Base-by-base conservation (phyloP, 2,797 vertebrate genomes). In the Onychomys torridus region DNA sequence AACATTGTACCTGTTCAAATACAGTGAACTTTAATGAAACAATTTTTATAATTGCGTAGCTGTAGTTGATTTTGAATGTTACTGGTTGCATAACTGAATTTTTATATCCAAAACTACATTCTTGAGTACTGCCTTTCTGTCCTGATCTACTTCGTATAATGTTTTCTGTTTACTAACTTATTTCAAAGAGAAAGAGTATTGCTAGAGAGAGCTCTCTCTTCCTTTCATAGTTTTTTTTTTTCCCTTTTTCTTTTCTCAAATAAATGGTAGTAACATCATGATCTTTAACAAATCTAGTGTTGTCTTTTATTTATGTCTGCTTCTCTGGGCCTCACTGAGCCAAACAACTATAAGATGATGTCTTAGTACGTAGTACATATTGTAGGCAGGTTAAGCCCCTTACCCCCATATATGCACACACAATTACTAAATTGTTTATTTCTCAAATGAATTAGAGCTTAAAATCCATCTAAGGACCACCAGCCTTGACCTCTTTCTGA, bases 261-360 rank as follows among this genome's bases (percentile, higher is more conserved):
- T 97, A 97, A 97, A 97, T 46, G 13, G 69, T 93, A 67, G 49
- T 92, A 63, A 57, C 19, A 14, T 85, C 49, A 37, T 93, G 46
- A 63, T 93, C 96, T 91, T 91, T 91, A 92, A 77, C 85, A 90
- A 89, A 94, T 55, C 34, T 49, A 16, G 49, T 94, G 40, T 87
- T 67, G 65, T 93, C 40, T 91, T 25, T 93, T 79, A 40, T 49
- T 95, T 13, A 21, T 37, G 21, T 89, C 76, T 92, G 55, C 71
- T 90, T 85, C 85, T 89, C 57, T 40, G 65, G 71, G 27, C 67
- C 37, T 69, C 79, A 67, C 13, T 91, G 63, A 82, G 27, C 40
- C 69, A 76, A 40, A 63, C 52, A 84, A 63, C 49, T 81, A 84
- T 59, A 87, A 43, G 57, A 34, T 57, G 46, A 84, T 9, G 55